A percentile compares a stretch with the other conserved stretches of the same genome.
phyloP scores from a whole-genome alignment of 2,113 vertebrate genomes.

The Mormyrus lacerda region DNA sequence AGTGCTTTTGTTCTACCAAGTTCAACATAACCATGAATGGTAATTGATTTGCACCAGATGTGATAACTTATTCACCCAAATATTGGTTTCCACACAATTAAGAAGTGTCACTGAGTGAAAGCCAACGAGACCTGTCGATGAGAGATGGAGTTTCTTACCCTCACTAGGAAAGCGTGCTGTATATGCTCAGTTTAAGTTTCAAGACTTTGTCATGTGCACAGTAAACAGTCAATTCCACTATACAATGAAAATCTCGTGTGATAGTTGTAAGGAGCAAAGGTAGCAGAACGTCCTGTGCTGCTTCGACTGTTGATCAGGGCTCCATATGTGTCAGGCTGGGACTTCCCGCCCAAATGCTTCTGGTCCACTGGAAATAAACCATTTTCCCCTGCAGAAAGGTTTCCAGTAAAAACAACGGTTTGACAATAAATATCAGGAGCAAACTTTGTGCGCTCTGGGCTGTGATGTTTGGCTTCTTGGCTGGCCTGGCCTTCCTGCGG shows the following conservation, averaged over 20 bases:
- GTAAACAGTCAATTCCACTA: neutral
- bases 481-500: neutral
- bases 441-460: neutral
- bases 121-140: neutral
- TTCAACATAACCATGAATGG: neutral
- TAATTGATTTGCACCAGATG: neutral
- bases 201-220: neutral
- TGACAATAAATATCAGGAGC: neutral
- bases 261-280: neutral
- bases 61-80: neutral
- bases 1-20: neutral
- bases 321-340: neutral
- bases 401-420: constrained; percentile 9
- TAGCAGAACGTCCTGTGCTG: neutral
- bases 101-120: neutral
- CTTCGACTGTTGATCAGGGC: neutral
- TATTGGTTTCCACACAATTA: neutral
- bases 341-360: neutral
- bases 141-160: neutral
- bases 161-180: neutral
- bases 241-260: neutral
- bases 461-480: neutral
- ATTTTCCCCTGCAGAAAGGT: neutral
- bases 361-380: neutral
- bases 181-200: neutral